Percentiles rank a stretch among this genome's conserved stretches.
Evolutionary conservation across 2,797 vertebrate genomes (phyloP).

Genomic region (Euthynnus affinis): DNA sequence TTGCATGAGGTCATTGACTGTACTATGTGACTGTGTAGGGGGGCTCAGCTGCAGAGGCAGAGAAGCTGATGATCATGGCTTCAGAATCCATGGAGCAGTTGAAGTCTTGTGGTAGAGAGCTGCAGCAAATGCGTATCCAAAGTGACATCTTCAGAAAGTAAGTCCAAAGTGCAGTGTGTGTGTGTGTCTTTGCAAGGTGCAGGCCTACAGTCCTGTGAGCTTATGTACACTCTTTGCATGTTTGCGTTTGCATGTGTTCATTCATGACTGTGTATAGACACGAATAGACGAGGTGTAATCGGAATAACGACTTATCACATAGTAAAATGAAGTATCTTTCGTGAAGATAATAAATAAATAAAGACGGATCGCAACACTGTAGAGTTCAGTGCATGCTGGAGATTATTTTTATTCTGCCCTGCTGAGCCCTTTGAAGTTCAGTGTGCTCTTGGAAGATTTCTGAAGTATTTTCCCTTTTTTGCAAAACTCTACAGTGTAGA

Average conservation of each 20-base stretch:
- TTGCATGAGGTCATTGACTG: neutral
- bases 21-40: slow-evolving; percentile 66
- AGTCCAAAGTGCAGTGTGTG: slow-evolving; percentile 3
- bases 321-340: too few relatives aligned
- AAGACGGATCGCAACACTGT: neutral
- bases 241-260: slow-evolving; percentile 6
- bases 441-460: slow-evolving; percentile 9
- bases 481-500: slow-evolving; percentile 71
- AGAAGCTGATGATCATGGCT: slow-evolving; percentile 62
- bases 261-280: neutral
- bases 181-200: neutral
- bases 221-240: neutral
- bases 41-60: slow-evolving; percentile 65
- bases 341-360: too few relatives aligned
- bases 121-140: slow-evolving; percentile 65
- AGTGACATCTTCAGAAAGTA: slow-evolving; percentile 72
- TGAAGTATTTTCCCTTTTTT: slow-evolving; percentile 11
- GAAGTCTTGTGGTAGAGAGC: slow-evolving; percentile 40
- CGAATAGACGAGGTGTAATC: too few relatives aligned
- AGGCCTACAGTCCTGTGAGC: neutral
- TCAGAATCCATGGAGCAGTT: slow-evolving; percentile 72
- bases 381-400: neutral
- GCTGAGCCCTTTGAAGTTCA: slow-evolving; percentile 28
- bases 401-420: neutral
- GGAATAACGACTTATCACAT: too few relatives aligned